A percentile compares a stretch with the other conserved stretches of the same genome.
Evolutionary conservation across 2,888 invertebrate genomes (phyloP).

Genomic region (Ellobium chinense): DNA sequence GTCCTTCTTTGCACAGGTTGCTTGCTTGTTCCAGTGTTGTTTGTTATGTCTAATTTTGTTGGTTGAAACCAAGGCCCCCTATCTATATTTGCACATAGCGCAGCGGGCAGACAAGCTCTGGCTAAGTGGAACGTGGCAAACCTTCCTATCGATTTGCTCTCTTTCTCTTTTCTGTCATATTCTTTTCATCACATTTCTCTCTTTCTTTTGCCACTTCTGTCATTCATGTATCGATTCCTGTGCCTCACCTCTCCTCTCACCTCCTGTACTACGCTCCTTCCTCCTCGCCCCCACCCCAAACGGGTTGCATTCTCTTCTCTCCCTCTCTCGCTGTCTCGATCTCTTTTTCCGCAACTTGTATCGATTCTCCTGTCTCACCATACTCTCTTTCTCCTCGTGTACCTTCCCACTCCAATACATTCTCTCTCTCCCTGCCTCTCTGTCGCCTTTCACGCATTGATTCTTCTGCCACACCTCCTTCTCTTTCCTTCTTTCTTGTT

Average conservation of each 20-base stretch:
- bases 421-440: background rate
- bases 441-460: background rate
- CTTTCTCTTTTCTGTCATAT: background rate
- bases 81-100: too few species aligned
- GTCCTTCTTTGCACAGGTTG: too few species aligned
- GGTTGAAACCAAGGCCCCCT: too few species aligned
- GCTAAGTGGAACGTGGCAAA: too few species aligned
- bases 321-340: conserved; percentile 16
- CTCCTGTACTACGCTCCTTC: too few species aligned
- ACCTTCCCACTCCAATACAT: background rate
- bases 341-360: too few species aligned
- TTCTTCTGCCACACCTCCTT: background rate
- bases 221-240: background rate
- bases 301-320: too few species aligned
- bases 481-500: conserved; percentile 18
- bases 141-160: too few species aligned
- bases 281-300: too few species aligned
- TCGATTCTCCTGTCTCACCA: background rate
- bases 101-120: too few species aligned
- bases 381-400: background rate
- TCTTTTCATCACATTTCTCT: background rate
- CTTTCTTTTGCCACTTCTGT: background rate
- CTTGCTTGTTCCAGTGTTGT: too few species aligned
- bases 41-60: too few species aligned
- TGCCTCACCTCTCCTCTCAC: background rate